Evolutionary conservation across 1,140 invertebrate genomes (phyloP).

Genomic region (Drosophila fuyamai): DNA sequence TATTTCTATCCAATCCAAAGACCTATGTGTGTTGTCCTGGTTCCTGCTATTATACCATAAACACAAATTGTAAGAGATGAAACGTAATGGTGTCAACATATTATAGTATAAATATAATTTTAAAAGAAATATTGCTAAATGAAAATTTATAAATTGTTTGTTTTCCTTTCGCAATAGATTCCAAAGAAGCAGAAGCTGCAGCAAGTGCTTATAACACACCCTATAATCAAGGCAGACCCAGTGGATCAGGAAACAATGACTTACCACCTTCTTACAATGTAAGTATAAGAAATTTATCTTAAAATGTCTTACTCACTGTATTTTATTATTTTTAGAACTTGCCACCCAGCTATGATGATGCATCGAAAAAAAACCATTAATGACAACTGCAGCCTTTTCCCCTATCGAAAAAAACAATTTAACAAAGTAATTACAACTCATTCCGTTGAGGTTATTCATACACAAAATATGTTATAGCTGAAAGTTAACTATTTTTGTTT

Average conservation of each 20-base stretch:
- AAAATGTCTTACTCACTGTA: not conserved
- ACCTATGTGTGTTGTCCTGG: slow-evolving; percentile 67
- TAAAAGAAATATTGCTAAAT: not conserved
- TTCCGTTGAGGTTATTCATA: slow-evolving; percentile 20
- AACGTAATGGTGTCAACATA: not conserved
- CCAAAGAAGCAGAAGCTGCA: slow-evolving; percentile 94
- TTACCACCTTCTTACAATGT: slow-evolving; percentile 94
- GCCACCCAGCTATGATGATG: slow-evolving; percentile 90
- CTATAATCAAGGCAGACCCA: slow-evolving; percentile 74
- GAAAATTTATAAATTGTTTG: not conserved
- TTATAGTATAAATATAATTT: not conserved
- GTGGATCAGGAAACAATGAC: slow-evolving; percentile 88
- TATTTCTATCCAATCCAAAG: slow-evolving; percentile 77
- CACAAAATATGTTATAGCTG: not conserved
- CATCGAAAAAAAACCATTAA: slow-evolving; percentile 87
- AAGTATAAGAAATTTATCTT: slow-evolving; percentile 83
- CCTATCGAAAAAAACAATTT: slow-evolving; percentile 3
- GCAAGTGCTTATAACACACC: slow-evolving; percentile 92
- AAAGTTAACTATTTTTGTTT: slow-evolving; percentile 1
- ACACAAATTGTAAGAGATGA: slow-evolving; percentile 53
- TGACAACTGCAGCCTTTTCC: slow-evolving; percentile 2
- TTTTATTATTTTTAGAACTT: slow-evolving; percentile 87
- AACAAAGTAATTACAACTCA: slow-evolving; percentile 27
- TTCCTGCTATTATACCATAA: slow-evolving; percentile 70
- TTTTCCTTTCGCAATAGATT: slow-evolving; percentile 86